These are phyloP conservation scores for Nasonia oneida DNA, from an alignment of 2,888 invertebrate species.

Conservation along the genomic window DNA sequence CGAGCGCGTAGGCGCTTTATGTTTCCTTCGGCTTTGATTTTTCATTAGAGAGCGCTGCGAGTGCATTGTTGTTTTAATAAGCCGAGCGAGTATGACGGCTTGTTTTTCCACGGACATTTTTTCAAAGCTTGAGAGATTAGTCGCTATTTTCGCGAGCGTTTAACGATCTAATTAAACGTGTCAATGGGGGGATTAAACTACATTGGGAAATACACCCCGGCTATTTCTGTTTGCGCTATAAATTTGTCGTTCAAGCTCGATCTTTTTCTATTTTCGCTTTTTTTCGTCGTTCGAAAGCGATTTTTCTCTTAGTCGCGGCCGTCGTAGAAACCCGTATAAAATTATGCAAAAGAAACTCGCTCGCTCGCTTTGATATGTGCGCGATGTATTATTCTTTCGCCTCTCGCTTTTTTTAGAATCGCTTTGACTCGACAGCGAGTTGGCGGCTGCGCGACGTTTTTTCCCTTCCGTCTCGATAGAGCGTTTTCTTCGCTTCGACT, in stretches of 20 bases:
- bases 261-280: neutral
- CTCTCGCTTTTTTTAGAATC: slow-evolving; percentile 25
- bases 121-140: neutral
- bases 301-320: neutral
- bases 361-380: neutral
- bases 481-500: slow-evolving; percentile 45
- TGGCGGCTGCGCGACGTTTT: slow-evolving; percentile 5
- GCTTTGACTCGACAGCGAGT: slow-evolving; percentile 33
- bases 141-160: neutral
- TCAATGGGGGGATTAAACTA: neutral
- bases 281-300: neutral
- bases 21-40: slow-evolving; percentile 32
- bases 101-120: neutral
- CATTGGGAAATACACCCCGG: neutral
- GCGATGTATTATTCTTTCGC: slow-evolving; percentile 22
- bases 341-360: slow-evolving; percentile 48
- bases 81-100: neutral
- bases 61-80: slow-evolving; percentile 7
- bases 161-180: slow-evolving; percentile 12
- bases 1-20: slow-evolving; percentile 42
- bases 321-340: slow-evolving; percentile 3
- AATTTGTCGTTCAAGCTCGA: neutral
- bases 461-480: slow-evolving; percentile 48
- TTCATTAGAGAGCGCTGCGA: neutral
- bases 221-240: neutral